A percentile compares a stretch with the other conserved stretches of the same genome.
Conservation (phyloP, 2,113 vertebrate genomes). For the Syrmaticus mikado region DNA sequence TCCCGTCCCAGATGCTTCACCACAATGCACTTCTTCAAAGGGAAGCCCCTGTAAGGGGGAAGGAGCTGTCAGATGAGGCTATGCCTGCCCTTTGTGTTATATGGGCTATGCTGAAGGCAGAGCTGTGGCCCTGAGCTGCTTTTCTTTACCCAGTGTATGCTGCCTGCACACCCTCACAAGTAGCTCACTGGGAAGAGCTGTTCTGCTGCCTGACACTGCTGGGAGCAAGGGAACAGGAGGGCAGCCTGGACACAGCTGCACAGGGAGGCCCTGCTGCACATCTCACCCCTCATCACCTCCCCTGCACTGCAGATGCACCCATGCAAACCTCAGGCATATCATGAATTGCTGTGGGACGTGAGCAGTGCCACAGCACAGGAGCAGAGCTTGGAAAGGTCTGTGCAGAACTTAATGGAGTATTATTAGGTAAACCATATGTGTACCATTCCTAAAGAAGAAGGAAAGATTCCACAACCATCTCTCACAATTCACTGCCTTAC, state of each 20-base stretch:
- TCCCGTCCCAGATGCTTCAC: constrained; percentile 92
- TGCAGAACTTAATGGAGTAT: neutral
- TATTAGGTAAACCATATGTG: neutral
- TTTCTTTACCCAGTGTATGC: neutral
- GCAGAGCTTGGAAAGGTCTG: neutral
- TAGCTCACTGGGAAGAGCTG: neutral
- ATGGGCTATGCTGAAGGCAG: neutral
- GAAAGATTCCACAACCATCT: neutral
- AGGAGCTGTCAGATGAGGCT: constrained; percentile 1
- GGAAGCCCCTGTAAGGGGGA: constrained; percentile 79
- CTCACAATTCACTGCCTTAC: neutral
- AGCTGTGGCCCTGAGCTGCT: neutral
- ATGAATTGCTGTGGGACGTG: neutral
- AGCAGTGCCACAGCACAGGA: neutral
- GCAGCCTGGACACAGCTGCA: neutral
- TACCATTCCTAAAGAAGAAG: neutral
- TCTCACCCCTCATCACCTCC: neutral
- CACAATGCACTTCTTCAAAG: constrained; percentile 86
- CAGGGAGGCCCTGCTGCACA: neutral
- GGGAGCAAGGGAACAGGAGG: neutral
- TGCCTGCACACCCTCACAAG: neutral
- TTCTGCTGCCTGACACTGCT: neutral
- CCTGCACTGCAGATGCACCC: neutral
- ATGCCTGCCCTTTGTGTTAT: neutral
- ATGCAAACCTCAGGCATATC: neutral